Evolutionary conservation across 2,113 vertebrate genomes (phyloP), one percentile per base, ranked within the genome.

Genomic region (Xenotilapia flavipinnis): DNA sequence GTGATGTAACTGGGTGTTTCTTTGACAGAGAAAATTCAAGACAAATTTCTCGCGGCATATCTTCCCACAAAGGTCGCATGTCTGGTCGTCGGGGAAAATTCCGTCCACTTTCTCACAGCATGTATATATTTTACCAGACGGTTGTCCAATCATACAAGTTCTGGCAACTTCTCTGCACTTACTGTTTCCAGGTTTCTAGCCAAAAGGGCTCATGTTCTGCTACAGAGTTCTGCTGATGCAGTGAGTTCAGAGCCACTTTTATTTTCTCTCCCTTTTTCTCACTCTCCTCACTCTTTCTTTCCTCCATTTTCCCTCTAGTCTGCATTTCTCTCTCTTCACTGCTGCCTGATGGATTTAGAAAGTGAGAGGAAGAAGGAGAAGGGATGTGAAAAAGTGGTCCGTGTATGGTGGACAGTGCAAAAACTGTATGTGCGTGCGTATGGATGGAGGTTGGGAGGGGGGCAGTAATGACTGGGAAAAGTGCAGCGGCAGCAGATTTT

Each of bases 401-500:
- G 45, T 73, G 68, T 92, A 88, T 86, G 84, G 83, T 88, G 87
- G 83, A 85, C 80, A 56, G 73, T 36, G 73, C 47, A 87, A 80
- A 88, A 84, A 82, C 73, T 86, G 73, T 81, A 51, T 82, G 68
- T 85, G 45, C 56, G 3, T 85, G 26, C 68, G 28, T 81, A 17
- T 83, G 85, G 87, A n/a, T 79, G 45, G 17, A 36, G 11, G 15
- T 19, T 40, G 36, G 31, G 15, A 40, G 58, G 40, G 65, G 51
- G 82, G 28, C 15, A 45, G 28, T 83, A 89, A 91, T 85, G 85
- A 49, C 82, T 42, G 55, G 26, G 60, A 28, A 93, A 96, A 97
- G 87, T 96, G 90, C 96, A 92, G 91, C 51, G 85, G 93, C 91
- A 94, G 94, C 96, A 94, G 77, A 91, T 93, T 93, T 82, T 45